phyloP scores from a whole-genome alignment of 2,888 invertebrate species.

The Trissolcus japonicus region DNA sequence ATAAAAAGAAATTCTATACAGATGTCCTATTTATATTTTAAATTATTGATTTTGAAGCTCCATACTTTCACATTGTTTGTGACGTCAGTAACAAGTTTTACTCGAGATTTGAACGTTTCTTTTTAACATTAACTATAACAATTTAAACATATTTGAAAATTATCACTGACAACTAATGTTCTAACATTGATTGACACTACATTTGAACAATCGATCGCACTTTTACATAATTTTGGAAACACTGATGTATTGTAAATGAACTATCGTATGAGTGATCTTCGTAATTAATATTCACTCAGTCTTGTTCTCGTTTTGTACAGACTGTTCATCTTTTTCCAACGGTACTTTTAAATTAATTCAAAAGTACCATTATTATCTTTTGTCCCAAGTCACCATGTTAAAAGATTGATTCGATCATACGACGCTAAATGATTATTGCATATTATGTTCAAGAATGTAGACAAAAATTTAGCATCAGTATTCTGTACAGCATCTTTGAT shows the following conservation, averaged over 20 bases:
- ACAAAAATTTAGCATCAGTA: slow-evolving; percentile 20
- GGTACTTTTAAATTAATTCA: too few species aligned
- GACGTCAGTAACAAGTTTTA: slow-evolving; percentile 29
- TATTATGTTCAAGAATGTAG: background rate
- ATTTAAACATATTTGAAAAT: background rate
- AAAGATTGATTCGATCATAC: background rate
- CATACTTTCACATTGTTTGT: slow-evolving; percentile 45
- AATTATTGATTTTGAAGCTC: slow-evolving; percentile 46
- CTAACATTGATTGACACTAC: slow-evolving; percentile 5
- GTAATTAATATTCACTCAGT: slow-evolving; percentile 66
- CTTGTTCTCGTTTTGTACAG: slow-evolving; percentile 68
- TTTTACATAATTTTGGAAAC: slow-evolving; percentile 19
- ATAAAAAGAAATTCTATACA: too few species aligned
- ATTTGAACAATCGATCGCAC: slow-evolving; percentile 17
- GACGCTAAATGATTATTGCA: slow-evolving; percentile 1
- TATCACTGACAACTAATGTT: slow-evolving; percentile 15
- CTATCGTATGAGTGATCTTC: background rate
- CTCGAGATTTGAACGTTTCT: slow-evolving; percentile 18
- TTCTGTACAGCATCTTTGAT: slow-evolving; percentile 31
- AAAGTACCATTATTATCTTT: slow-evolving; percentile 5
- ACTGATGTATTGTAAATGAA: slow-evolving; percentile 1
- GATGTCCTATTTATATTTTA: slow-evolving; percentile 20
- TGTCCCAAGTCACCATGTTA: background rate
- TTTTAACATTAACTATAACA: background rate
- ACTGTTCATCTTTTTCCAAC: slow-evolving; percentile 3